Evolutionary conservation across 2,888 invertebrate species (phyloP), one percentile per base, ranked within the genome.

Genomic region (Thecocarcelia acutangulata): DNA sequence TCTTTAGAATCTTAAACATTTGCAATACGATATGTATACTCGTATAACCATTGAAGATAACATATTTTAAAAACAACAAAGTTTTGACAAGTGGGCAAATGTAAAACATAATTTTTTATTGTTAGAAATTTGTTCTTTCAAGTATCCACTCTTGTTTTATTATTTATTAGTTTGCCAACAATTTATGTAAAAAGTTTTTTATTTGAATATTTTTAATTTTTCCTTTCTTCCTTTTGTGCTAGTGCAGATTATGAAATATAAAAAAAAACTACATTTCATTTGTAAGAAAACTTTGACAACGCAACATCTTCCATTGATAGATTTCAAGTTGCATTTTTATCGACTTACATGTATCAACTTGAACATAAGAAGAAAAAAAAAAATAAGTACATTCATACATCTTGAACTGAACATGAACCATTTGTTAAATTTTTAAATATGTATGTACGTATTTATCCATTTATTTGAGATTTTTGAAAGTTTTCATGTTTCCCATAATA

Each of bases 261-360:
- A n/a, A n/a, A 11, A 17, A 50, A 42, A 40, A 42, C 2, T n/a
- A 46, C 11, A 48, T 44, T 42, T 19, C 28, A 63, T 48, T 64
- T 56, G 37, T 15, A 64, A 63, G 12, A 19, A 54, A 44, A 69
- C 59, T 33, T 59, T 13, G 33, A 66, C 59, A 42, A 54, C 24
- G 37, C 9, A 61, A 54, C 28, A 64, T 75, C 17, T 66, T 54
- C 13, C 40, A 54, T 28, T 28, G 33, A 13, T 46, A 46, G 28
- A 74, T 48, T 69, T 50, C 48, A 56, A 77, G 42, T 74, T 74
- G 74, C 70, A 82, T 73, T 61, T 79, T 33, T n/a, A 48, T 48
- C 69, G 33, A 58, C 33, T 46, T 19, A 59, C 69, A 63, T 33
- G 33, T 33, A 59, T 21, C 40, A 6, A 44, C 13, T 61, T 13